Evolutionary conservation across 2,888 invertebrate species (phyloP).

Genomic region (Ecdyonurus torrentis): DNA sequence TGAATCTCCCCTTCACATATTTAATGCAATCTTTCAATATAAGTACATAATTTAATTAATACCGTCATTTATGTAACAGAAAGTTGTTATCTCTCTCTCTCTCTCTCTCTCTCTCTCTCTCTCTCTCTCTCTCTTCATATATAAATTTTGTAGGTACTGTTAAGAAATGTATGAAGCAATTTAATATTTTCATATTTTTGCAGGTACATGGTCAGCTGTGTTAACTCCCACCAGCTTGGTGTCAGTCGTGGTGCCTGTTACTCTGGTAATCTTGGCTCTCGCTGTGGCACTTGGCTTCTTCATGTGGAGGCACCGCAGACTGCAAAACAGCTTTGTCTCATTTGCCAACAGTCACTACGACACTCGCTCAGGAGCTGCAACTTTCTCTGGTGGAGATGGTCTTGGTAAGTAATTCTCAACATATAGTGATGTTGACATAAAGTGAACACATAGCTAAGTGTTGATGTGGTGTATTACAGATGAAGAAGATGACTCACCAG

Average conservation of each 20-base stretch:
- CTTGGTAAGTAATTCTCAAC: slow-evolving; percentile 38
- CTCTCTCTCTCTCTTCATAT: too few species aligned
- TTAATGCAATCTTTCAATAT: too few species aligned
- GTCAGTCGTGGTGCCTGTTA: slow-evolving; percentile 35
- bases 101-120: background rate
- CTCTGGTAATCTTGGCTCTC: slow-evolving; percentile 35
- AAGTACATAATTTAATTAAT: too few species aligned
- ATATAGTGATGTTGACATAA: too few species aligned
- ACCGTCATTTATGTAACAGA: background rate
- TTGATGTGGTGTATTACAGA: background rate
- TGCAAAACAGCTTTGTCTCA: slow-evolving; percentile 60
- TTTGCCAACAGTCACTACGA: slow-evolving; percentile 77
- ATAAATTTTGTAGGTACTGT: background rate
- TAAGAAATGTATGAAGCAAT: background rate
- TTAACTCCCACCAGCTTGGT: slow-evolving; percentile 21
- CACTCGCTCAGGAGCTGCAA: slow-evolving; percentile 70
- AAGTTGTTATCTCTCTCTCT: background rate
- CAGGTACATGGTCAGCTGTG: slow-evolving; percentile 13
- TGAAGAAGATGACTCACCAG: slow-evolving; percentile 73
- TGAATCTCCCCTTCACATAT: too few species aligned
- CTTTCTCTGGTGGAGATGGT: slow-evolving; percentile 52
- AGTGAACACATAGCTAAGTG: background rate
- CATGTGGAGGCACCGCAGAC: slow-evolving; percentile 48
- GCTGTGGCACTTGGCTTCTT: slow-evolving; percentile 43
- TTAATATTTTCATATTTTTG: background rate